Conservation (phyloP, 2,797 vertebrate genomes). For the Champsocephalus esox region DNA sequence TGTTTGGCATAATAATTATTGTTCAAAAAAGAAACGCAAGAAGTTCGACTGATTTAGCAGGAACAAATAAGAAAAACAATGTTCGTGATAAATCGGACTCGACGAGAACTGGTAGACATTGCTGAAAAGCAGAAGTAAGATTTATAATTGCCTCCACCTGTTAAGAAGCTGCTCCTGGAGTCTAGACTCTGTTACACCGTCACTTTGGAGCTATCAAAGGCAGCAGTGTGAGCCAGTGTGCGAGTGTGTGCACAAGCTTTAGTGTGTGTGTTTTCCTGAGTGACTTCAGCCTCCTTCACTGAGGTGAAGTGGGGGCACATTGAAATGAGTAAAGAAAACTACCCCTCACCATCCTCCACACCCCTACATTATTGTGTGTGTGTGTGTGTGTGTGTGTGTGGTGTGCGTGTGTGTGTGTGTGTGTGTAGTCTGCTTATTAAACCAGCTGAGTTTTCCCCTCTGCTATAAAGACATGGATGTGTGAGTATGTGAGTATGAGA, state of each 20-base stretch:
- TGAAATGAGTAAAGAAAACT: conserved; percentile 73
- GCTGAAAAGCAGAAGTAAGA: not conserved
- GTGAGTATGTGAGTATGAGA: conserved; percentile 33
- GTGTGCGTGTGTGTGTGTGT: no score
- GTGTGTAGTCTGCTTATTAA: no score
- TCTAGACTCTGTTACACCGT: not conserved
- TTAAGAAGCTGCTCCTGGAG: not conserved
- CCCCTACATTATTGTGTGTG: conserved; percentile 16
- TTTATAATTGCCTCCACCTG: not conserved
- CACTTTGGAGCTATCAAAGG: conserved; percentile 45
- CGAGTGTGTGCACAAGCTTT: conserved; percentile 58
- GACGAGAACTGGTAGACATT: conserved; percentile 5
- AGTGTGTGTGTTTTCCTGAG: conserved; percentile 75
- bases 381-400: no score
- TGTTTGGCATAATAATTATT: not conserved
- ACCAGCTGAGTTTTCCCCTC: not conserved
- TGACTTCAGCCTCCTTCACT: conserved; percentile 74
- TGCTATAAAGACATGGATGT: conserved; percentile 12
- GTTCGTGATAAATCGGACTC: no score
- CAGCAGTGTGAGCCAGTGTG: conserved; percentile 33
- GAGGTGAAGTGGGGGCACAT: conserved; percentile 84
- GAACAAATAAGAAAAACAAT: no score
- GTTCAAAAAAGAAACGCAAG: not conserved
- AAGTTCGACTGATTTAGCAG: not conserved
- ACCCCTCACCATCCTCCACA: conserved; percentile 27